Evolutionary conservation across 2,113 vertebrate genomes (phyloP), one percentile per base, ranked within the genome.

Genomic region (Corythornis vintsioides): DNA sequence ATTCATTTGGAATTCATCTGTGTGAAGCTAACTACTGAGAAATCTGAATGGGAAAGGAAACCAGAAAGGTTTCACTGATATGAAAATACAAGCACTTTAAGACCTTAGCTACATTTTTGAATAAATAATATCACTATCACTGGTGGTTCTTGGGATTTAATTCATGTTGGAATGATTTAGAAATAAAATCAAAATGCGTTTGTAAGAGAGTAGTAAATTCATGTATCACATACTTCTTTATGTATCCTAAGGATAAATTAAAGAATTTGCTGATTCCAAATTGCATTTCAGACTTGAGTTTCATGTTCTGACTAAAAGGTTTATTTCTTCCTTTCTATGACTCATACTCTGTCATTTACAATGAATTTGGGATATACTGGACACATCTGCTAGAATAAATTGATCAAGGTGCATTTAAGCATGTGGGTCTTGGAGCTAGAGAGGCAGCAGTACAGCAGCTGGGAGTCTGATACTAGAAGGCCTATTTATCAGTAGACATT

Each of bases 111-210:
- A 70, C 29, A 35, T 90, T 91, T 93, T 92, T 14, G 42, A 92
- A 93, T 79, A 93, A 87, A 63, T 78, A 87, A 69, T 3, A 2
- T 69, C 59, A 89, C 61, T 76, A 78, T 50, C 33, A 89, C 50
- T 70, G 29, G 59, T 78, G 53, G 47, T 87, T 92, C 78, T 66
- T 43, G 59, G 42, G 59, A 67, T 74, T 93, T 89, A 72, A 84
- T 84, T 94, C 52, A 85, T 20, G 69, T 79, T 72, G 74, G 42
- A 84, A 94, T 55, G 74, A 86, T 61, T 60, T 86, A 33, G 35
- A 52, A 90, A 88, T 86, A 82, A 86, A 93, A 92, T 81, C 57
- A 75, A 88, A 93, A 16, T 72, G 6, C 12, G n/a, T 75, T 81
- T 94, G 40, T 55, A 75, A 16, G 78, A 75, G 18, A 81, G 43